Base-by-base conservation (phyloP, 2,888 invertebrate genomes). In the Callyntrura sp. region DNA sequence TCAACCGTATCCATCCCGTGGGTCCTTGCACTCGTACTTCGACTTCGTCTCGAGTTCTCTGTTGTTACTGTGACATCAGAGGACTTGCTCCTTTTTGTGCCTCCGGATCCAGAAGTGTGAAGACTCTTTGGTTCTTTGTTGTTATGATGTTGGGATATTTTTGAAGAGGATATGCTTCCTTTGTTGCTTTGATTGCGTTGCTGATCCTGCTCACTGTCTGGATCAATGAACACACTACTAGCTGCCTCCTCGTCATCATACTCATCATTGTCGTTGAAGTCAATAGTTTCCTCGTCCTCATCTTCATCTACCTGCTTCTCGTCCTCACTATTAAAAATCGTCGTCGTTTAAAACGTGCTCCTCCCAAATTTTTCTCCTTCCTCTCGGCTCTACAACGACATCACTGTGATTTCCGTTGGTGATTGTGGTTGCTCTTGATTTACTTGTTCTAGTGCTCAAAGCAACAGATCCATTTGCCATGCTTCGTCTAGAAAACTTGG, bases 221-320 rank as follows among this genome's bases (percentile, higher is more conserved):
- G 57, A 8, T 91, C 91, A 55, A 86, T 89, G 78, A 91, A 88
- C 60, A 89, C 91, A 86, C 91, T 91, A 83, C 89, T 89, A 28
- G 88, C 86, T 57, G 88, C 89, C 20, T 91, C 89, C 25, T 91
- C 88, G 11, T 89, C 85, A 43, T 91, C 91, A 28, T 91, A 85
- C 48, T 91, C 91, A 68, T 90, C 90, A 20, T 92, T 91, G 28
- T 92, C 92, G 78, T 92, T 91, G 79, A 92, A 92, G 57, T 93
- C 91, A 86, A 89, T 90, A 3, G 91, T 90, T 14, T 88, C 92
- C 25, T 92, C 92, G 35, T 93, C 93, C 55, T 92, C 92, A 6
- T 91, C 92, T 20, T 91, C 90, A 23, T 92, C 92, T 11, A 73
- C 86, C n/a, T 90, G 79, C 25, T 87, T 70, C 43, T 88, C 89